Conservation (phyloP, 2,113 vertebrate species). For the Cyprinodon tularosa region DNA sequence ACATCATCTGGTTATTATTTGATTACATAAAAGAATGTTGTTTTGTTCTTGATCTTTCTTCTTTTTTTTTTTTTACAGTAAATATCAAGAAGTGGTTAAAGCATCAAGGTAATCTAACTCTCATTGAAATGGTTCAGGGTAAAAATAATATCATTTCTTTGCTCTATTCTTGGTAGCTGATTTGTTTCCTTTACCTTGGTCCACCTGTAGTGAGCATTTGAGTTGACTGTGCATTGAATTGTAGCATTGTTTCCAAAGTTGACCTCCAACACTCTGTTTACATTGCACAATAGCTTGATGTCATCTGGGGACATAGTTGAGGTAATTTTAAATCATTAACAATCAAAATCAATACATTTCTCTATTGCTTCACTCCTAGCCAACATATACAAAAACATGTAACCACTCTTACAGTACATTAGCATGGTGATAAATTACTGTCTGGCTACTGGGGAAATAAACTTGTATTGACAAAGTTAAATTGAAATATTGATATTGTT, state of each 20-base stretch:
- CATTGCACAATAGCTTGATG: constrained; percentile 52
- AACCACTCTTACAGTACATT: background rate
- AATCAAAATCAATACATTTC: background rate
- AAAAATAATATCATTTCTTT: background rate
- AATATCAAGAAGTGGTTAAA: no score
- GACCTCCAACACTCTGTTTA: constrained; percentile 23
- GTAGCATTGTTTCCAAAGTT: constrained; percentile 50
- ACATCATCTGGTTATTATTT: no score
- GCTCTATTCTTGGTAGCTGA: background rate
- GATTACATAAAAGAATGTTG: no score
- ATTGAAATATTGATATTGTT: constrained; percentile 10
- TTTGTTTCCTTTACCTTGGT: constrained; percentile 61
- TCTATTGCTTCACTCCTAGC: background rate
- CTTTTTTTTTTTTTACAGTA: no score
- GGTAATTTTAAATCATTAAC: background rate
- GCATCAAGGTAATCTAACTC: no score
- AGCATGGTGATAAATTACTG: background rate
- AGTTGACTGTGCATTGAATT: constrained; percentile 40
- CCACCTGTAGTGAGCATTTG: constrained; percentile 57
- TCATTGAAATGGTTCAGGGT: no score
- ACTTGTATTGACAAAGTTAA: background rate
- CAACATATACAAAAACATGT: background rate
- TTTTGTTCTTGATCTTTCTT: no score
- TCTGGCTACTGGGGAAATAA: background rate
- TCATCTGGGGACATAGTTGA: constrained; percentile 46